phyloP scores from a whole-genome alignment of 2,113 vertebrate genomes.

The Psittacara wagleri region DNA sequence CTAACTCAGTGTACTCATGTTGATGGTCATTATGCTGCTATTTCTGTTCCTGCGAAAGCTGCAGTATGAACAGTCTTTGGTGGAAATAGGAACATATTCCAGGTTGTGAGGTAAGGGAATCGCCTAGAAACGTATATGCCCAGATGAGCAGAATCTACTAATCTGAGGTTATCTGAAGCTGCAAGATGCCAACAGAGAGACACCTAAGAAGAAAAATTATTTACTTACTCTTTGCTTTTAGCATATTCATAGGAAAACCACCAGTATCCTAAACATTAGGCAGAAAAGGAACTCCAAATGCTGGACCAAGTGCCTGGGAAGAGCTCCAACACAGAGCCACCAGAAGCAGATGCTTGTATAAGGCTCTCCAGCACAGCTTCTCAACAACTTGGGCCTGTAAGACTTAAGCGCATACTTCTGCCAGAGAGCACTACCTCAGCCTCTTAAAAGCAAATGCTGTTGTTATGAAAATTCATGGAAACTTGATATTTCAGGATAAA shows the following conservation, averaged over 20 bases:
- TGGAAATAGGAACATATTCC: neutral
- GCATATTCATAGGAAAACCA: neutral
- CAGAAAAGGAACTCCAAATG: neutral
- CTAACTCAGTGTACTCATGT: neutral
- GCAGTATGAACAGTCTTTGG: neutral
- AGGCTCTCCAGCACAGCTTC: neutral
- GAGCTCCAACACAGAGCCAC: neutral
- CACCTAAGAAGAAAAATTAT: neutral
- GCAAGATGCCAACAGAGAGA: neutral
- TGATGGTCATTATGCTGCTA: neutral
- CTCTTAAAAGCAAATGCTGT: neutral
- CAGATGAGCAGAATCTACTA: neutral
- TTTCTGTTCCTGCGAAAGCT: neutral
- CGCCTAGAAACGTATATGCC: neutral
- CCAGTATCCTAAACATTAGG: fast-evolving
- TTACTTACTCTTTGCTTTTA: neutral
- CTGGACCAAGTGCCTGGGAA: neutral
- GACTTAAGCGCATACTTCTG: neutral
- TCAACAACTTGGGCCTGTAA: neutral
- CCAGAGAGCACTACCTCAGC: neutral
- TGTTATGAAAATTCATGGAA: neutral
- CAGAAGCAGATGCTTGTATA: neutral
- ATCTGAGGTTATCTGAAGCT: neutral
- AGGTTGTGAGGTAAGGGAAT: neutral
- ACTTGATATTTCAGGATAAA: neutral